Conservation (phyloP, 2,888 invertebrate genomes). For the Macropis europaea region DNA sequence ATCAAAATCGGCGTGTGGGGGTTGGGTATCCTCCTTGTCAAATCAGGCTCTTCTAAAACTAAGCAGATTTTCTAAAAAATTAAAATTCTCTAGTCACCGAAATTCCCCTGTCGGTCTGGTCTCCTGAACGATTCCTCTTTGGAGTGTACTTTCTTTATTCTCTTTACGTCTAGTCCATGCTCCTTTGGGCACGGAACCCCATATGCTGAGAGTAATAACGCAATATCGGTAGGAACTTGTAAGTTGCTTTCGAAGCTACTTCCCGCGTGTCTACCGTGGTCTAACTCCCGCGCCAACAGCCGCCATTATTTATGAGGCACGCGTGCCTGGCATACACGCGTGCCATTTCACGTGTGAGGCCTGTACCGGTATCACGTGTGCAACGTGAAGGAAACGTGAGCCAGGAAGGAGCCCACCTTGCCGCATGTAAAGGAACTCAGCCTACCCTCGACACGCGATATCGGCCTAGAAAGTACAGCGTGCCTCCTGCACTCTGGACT, state of each 20-base stretch:
- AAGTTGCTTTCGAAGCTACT: conserved; percentile 72
- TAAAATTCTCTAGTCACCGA: too few species aligned
- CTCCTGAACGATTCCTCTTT: too few species aligned
- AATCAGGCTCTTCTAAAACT: too few species aligned
- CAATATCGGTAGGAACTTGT: conserved; percentile 71
- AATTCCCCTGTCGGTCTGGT: too few species aligned
- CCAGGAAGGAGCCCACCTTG: conserved; percentile 1
- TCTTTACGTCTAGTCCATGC: not conserved
- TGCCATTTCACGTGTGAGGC: conserved; percentile 51
- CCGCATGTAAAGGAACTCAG: conserved; percentile 16
- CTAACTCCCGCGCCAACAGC: conserved; percentile 54
- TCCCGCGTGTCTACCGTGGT: conserved; percentile 56
- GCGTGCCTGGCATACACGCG: conserved; percentile 73
- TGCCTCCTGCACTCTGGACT: not conserved
- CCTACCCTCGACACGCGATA: conserved; percentile 23
- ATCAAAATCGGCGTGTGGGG: too few species aligned
- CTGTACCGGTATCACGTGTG: conserved; percentile 40
- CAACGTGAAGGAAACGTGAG: conserved; percentile 22
- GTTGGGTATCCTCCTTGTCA: too few species aligned
- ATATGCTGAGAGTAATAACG: conserved; percentile 70
- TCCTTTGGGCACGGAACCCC: conserved; percentile 6
- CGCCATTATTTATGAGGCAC: conserved; percentile 72
- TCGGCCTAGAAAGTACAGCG: conserved; percentile 8
- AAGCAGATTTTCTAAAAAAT: too few species aligned
- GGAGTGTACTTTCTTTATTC: too few species aligned